These are phyloP conservation scores for Cyclophora albipunctata DNA, from an alignment of 2,888 invertebrate species.

Conservation along the genomic window DNA sequence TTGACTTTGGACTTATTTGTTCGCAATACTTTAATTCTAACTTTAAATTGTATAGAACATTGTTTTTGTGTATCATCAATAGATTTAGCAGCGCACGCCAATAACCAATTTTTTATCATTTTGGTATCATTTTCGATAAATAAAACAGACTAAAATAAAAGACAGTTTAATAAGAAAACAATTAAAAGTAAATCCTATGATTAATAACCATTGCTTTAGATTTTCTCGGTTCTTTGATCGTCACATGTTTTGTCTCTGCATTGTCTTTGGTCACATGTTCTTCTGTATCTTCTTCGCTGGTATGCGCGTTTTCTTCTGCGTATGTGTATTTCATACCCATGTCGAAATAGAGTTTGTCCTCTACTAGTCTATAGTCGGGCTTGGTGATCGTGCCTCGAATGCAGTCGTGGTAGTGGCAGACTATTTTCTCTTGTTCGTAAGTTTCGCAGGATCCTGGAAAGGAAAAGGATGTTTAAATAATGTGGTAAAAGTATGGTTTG, in stretches of 20 bases:
- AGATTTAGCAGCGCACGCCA: too few species aligned
- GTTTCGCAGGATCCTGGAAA: conserved; percentile 77
- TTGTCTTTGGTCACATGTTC: neutral
- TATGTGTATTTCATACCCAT: conserved; percentile 55
- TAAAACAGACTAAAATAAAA: too few species aligned
- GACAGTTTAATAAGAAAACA: neutral
- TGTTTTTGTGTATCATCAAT: too few species aligned
- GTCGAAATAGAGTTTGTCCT: conserved; percentile 63
- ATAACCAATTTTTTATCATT: too few species aligned
- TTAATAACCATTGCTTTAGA: conserved; percentile 65
- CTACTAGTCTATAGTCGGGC: conserved; percentile 60
- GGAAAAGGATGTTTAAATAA: too few species aligned
- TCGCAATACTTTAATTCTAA: too few species aligned
- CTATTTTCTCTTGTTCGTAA: conserved; percentile 76
- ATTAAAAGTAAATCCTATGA: conserved; percentile 66
- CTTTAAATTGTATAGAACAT: too few species aligned
- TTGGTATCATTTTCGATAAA: too few species aligned
- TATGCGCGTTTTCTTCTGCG: conserved; percentile 20
- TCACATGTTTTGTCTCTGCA: conserved; percentile 22
- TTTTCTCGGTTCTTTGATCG: conserved; percentile 38
- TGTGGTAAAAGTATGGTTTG: too few species aligned
- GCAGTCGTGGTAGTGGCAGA: conserved; percentile 75
- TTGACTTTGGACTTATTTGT: too few species aligned
- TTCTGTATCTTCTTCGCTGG: conserved; percentile 4
- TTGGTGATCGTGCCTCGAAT: conserved; percentile 60